These are phyloP conservation scores for Cataglyphis rosenhaueri DNA, from an alignment of 2,888 invertebrate species.

Conservation along the genomic window DNA sequence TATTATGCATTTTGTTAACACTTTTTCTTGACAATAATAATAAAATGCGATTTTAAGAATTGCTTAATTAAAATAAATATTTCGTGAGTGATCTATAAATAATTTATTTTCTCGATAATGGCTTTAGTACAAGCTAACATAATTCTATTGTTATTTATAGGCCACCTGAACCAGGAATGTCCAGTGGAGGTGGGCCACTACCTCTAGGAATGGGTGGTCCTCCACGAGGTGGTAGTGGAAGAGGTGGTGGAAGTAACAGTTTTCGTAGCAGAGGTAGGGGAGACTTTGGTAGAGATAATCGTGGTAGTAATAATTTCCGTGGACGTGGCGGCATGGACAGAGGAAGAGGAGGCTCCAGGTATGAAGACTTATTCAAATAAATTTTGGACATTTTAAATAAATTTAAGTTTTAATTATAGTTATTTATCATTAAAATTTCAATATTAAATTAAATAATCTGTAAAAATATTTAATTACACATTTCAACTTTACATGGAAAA, in stretches of 20 bases:
- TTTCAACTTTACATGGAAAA: background rate
- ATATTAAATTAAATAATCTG: background rate
- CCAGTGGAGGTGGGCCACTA: constrained; percentile 79
- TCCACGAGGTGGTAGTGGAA: constrained; percentile 80
- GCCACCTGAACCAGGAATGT: constrained; percentile 80
- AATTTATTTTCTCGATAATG: background rate
- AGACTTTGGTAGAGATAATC: constrained; percentile 84
- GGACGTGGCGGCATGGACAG: constrained; percentile 84
- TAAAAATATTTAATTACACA: background rate
- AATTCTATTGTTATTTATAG: constrained; percentile 68
- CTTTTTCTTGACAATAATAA: background rate
- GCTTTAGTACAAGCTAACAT: background rate
- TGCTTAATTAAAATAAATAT: background rate
- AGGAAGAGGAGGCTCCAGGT: constrained; percentile 86
- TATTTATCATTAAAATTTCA: background rate
- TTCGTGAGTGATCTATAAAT: background rate
- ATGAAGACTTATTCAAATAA: background rate
- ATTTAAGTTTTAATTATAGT: background rate
- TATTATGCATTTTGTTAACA: background rate
- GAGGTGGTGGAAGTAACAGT: constrained; percentile 76
- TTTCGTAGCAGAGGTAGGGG: constrained; percentile 81
- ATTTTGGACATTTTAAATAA: background rate
- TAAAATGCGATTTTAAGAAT: background rate
- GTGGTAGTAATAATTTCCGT: constrained; percentile 79
- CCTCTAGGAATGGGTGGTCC: constrained; percentile 81